These are phyloP conservation scores for Centroberyx gerrardi DNA, from an alignment of 2,797 vertebrate genomes.

Conservation along the genomic window DNA sequence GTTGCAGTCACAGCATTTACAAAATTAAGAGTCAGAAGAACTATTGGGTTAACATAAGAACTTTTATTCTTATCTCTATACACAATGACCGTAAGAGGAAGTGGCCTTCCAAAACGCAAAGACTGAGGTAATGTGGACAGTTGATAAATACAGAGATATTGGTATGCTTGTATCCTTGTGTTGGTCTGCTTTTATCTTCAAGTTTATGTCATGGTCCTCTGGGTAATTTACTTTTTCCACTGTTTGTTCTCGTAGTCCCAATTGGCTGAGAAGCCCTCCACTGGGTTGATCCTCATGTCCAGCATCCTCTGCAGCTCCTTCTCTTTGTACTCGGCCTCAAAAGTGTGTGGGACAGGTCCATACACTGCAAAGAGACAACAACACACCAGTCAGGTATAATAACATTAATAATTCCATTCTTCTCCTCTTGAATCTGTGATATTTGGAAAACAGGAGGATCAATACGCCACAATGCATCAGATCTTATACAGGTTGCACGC, in stretches of 20 bases:
- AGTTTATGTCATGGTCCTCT: constrained; percentile 60
- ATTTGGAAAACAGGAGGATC: not conserved
- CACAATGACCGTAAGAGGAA: constrained; percentile 81
- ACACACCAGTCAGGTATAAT: not conserved
- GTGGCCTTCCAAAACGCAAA: constrained; percentile 85
- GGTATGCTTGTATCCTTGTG: constrained; percentile 65
- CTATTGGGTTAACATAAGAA: constrained; percentile 65
- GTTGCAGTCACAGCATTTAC: not conserved
- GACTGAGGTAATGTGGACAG: constrained; percentile 80
- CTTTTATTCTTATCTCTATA: constrained; percentile 88
- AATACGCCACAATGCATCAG: not conserved
- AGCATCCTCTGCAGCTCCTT: constrained; percentile 93
- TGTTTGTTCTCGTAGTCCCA: constrained; percentile 97
- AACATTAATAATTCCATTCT: not conserved
- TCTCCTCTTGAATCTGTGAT: not conserved
- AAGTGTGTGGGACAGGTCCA: constrained; percentile 90
- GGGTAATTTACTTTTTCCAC: constrained; percentile 93
- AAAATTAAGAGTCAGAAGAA: constrained; percentile 3
- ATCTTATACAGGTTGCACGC: not conserved
- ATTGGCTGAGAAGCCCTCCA: constrained; percentile 89
- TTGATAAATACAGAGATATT: constrained; percentile 79
- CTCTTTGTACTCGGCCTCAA: constrained; percentile 87
- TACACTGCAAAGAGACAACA: constrained; percentile 85
- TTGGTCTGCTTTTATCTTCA: constrained; percentile 64
- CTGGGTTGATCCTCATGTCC: constrained; percentile 92